These are phyloP conservation scores for Macaria notata DNA, from an alignment of 2,888 invertebrate genomes.

Conservation along the genomic window DNA sequence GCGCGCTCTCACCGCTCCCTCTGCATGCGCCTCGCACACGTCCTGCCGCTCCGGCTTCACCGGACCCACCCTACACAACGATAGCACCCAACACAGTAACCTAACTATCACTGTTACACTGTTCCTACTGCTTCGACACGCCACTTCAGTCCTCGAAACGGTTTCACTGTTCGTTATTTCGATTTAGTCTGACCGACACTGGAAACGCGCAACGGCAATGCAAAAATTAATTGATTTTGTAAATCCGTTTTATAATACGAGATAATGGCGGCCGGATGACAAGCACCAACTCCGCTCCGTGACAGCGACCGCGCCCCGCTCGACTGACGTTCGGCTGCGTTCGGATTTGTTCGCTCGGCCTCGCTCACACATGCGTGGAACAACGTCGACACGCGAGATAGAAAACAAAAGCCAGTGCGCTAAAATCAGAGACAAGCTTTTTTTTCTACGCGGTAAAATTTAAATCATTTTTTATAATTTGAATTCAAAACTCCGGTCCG, in stretches of 20 bases:
- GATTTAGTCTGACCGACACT: constrained; percentile 54
- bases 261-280: constrained; percentile 84
- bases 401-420: constrained; percentile 44
- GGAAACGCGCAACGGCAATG: constrained; percentile 63
- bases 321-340: constrained; percentile 79
- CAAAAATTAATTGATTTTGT: constrained; percentile 76
- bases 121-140: constrained; percentile 46
- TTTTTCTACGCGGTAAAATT: constrained; percentile 37
- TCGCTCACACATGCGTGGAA: constrained; percentile 80
- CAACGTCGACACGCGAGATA: constrained; percentile 60
- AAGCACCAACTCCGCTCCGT: constrained; percentile 81
- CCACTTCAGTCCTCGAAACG: constrained; percentile 42
- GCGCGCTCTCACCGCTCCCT: constrained; percentile 84
- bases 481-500: too few species aligned
- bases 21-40: constrained; percentile 78
- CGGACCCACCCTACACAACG: constrained; percentile 76
- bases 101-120: constrained; percentile 68
- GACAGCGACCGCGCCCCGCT: constrained; percentile 84
- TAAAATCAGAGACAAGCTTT: constrained; percentile 48
- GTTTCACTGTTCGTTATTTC: constrained; percentile 44
- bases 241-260: constrained; percentile 80
- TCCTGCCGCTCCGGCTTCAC: constrained; percentile 70
- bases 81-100: constrained; percentile 72
- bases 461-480: constrained; percentile 16
- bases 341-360: constrained; percentile 74